Evolutionary conservation across 1,140 invertebrate genomes (phyloP), one percentile per base, ranked within the genome.

Genomic region (Vollenhovia emeryi): DNA sequence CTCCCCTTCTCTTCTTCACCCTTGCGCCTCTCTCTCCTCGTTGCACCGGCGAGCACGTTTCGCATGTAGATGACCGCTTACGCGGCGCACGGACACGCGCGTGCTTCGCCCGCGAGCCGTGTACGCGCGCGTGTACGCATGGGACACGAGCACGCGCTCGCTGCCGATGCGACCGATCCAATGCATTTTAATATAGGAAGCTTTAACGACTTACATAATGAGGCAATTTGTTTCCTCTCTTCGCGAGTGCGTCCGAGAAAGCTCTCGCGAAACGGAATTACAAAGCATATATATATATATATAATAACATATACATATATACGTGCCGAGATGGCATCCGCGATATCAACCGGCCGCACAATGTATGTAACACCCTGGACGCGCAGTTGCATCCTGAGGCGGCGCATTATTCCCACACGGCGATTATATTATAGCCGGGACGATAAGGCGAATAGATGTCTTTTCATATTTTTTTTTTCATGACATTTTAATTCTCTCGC

Each of bases 131-230:
- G 43, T 50, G 55, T 33, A 21, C 40, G 21, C 43, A 84, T 30
- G 55, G 40, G 43, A 40, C 57, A 45, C 50, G 64, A 18, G 33
- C 36, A 18, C 78, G 33, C 68, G 62, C n/a, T 55, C 64, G 24
- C 50, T 11, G 24, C 36, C 60, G 43, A 64, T 84, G 43, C 71
- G 43, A 76, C 71, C 30, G 6, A 84, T 84, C 43, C 43, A 45
- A 71, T 71, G 66, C 64, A 71, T 82, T 82, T 82, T 82, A 82
- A 71, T 71, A 68, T 82, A 45, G 66, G 78, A 71, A 71, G 40
- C 50, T 73, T 73, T 82, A 82, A 73, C 78, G 78, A 82, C 78
- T 71, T 82, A 73, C 66, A 59, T 82, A 82, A 82, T 71, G 50
- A 71, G 55, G 66, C 52, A 82, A 73, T 82, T 73, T 82, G 66